Percentiles rank a stretch among this genome's conserved stretches.
Conservation (phyloP, 2,888 invertebrate species). For the Kuschelorhynchus macadamiae region DNA sequence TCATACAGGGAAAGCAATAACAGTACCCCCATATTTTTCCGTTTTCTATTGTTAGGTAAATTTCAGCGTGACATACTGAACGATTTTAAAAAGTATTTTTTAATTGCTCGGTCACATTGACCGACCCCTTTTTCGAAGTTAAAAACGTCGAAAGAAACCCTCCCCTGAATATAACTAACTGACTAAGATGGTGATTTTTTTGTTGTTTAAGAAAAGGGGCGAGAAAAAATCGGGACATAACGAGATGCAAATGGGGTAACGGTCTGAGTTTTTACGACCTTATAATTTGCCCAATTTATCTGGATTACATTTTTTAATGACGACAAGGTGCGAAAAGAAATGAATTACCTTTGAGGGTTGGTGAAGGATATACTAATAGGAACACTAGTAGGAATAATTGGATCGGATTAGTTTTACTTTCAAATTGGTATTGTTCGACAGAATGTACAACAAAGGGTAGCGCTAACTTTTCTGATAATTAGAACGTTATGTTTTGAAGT, state of each 20-base stretch:
- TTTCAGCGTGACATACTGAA: slow-evolving; percentile 21
- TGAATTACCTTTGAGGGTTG: background rate
- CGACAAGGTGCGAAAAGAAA: slow-evolving; percentile 5
- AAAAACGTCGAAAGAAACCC: slow-evolving; percentile 15
- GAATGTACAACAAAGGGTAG: too few relatives aligned
- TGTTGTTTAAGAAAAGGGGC: slow-evolving; percentile 21
- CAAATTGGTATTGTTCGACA: too few relatives aligned
- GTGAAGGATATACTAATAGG: background rate
- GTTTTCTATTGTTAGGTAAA: slow-evolving; percentile 34
- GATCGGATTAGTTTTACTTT: background rate
- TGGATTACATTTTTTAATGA: slow-evolving; percentile 36
- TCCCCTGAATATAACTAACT: slow-evolving; percentile 3
- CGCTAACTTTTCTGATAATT: too few relatives aligned
- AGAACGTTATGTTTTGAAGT: too few relatives aligned
- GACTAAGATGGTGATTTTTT: slow-evolving; percentile 11
- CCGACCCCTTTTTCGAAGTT: slow-evolving; percentile 36
- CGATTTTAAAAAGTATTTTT: slow-evolving; percentile 45
- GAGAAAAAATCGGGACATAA: slow-evolving; percentile 21
- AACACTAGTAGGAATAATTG: background rate
- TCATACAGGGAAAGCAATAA: slow-evolving; percentile 1
- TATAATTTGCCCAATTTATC: slow-evolving; percentile 50
- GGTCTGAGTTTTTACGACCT: slow-evolving; percentile 45
- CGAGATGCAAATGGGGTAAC: slow-evolving; percentile 48
- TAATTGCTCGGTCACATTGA: slow-evolving; percentile 45
- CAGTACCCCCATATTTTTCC: slow-evolving; percentile 13